These are phyloP conservation scores for Phyto melanocephala DNA, from an alignment of 2,888 invertebrate genomes.

Conservation along the genomic window DNA sequence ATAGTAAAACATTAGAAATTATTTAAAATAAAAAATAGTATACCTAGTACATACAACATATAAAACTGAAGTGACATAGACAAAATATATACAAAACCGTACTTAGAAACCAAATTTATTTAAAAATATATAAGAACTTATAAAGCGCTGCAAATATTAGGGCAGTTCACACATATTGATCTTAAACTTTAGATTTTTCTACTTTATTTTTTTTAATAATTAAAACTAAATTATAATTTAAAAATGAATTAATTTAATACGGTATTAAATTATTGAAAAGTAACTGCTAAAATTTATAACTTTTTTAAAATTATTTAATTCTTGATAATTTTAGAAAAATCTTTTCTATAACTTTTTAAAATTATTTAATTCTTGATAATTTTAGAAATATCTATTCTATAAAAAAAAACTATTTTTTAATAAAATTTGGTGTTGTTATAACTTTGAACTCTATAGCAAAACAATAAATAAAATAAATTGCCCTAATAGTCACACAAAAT, in stretches of 20 bases:
- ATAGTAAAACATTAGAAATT: no score
- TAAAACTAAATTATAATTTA: no score
- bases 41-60: not conserved
- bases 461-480: not conserved
- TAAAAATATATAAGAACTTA: conserved; percentile 13
- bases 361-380: no score
- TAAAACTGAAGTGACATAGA: conserved; percentile 51
- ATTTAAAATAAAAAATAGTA: conserved; percentile 13
- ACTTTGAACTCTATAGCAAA: not conserved
- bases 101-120: not conserved
- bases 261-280: no score
- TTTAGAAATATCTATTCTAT: no score
- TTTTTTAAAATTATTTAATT: no score
- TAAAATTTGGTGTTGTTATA: not conserved
- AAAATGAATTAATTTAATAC: no score
- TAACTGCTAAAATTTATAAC: no score
- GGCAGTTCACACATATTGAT: not conserved
- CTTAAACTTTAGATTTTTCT: not conserved
- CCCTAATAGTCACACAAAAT: not conserved
- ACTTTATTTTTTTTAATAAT: no score
- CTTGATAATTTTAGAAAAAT: no score
- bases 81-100: conserved; percentile 27
- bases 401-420: no score
- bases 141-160: not conserved
- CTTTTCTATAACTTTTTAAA: not conserved